Conservation (phyloP, 2,113 vertebrate species). For the Oncorhynchus kisutch region DNA sequence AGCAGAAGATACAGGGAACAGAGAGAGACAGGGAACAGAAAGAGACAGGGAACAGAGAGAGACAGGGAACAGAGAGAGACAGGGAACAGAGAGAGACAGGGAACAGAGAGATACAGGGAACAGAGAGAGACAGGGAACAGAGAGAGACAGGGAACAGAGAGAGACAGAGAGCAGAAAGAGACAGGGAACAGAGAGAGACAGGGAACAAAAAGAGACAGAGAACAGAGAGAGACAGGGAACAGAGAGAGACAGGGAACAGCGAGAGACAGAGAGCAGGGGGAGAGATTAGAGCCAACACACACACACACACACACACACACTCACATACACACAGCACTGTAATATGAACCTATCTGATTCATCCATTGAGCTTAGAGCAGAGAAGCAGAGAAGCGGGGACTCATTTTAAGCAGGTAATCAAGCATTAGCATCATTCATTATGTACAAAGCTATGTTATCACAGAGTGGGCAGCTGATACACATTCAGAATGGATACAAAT, state of each 20-base stretch:
- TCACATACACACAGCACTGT: not conserved
- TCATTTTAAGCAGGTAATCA: conserved; percentile 9
- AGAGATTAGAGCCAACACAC: not conserved
- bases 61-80: conserved; percentile 28
- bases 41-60: not conserved
- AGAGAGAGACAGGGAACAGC: not conserved
- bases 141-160: not conserved
- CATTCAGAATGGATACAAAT: conserved; percentile 37
- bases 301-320: not conserved
- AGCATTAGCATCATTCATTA: conserved; percentile 14
- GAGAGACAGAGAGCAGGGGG: conserved; percentile 17
- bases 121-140: not conserved
- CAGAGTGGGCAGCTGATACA: conserved; percentile 16
- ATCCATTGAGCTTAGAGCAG: not conserved
- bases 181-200: too few species aligned
- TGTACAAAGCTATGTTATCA: conserved; percentile 15
- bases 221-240: too few species aligned
- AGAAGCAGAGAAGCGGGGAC: too few species aligned
- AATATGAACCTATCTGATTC: not conserved
- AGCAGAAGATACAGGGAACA: too few species aligned
- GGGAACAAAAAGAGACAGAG: not conserved
- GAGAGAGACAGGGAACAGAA: too few species aligned
- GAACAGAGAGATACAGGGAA: not conserved
- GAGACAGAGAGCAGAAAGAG: conserved; percentile 2
- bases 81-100: conserved; percentile 23